phyloP scores from a whole-genome alignment of 2,888 invertebrate species.

The Noctua janthe region DNA sequence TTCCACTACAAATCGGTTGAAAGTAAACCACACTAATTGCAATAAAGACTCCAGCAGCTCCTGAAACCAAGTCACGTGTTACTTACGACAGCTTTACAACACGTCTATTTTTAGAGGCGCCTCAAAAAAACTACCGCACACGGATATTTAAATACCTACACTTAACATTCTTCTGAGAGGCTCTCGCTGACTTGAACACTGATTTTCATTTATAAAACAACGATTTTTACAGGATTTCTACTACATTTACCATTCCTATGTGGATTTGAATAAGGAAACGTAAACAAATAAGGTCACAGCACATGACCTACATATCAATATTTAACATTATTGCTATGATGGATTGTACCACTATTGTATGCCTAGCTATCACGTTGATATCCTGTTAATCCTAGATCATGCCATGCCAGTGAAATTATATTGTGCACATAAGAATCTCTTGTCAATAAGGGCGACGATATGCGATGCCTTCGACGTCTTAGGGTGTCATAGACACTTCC shows the following conservation, averaged over 20 bases:
- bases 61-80: constrained; percentile 62
- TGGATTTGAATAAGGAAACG: constrained; percentile 11
- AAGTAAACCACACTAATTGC: constrained; percentile 51
- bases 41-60: constrained; percentile 36
- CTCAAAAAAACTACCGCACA: constrained; percentile 50
- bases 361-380: neutral
- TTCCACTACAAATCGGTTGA: constrained; percentile 1
- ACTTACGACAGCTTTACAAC: constrained; percentile 62
- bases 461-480: neutral
- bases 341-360: too few relatives aligned
- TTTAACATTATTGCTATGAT: neutral
- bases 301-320: neutral
- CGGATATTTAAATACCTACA: constrained; percentile 53
- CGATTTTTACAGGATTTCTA: constrained; percentile 13
- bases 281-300: neutral
- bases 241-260: neutral
- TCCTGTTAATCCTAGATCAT: neutral
- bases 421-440: neutral
- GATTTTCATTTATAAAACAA: constrained; percentile 27
- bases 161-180: constrained; percentile 52
- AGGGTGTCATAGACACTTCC: neutral
- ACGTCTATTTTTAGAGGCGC: constrained; percentile 61
- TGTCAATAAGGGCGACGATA: too few relatives aligned
- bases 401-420: neutral
- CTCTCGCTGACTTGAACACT: constrained; percentile 42